phyloP scores from a whole-genome alignment of 2,888 invertebrate species.

The Drosophila niveifrons region DNA sequence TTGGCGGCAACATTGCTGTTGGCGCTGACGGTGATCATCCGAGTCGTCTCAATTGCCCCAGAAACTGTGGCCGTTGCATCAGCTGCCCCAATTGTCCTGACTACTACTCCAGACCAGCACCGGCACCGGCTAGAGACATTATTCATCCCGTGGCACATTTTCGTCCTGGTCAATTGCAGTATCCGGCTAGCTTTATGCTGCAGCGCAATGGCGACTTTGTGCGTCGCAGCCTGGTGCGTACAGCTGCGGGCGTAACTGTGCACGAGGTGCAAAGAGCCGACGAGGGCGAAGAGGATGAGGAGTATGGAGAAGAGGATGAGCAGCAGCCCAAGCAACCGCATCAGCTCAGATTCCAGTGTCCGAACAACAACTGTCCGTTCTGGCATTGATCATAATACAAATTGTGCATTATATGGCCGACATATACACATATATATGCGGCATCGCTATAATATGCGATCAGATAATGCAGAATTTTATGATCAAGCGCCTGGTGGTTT shows the following conservation, averaged over 20 bases:
- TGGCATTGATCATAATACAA: conserved; percentile 43
- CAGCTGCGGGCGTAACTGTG: conserved; percentile 66
- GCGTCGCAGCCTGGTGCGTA: conserved; percentile 59
- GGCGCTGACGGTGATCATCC: conserved; percentile 1
- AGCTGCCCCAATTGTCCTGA: background rate
- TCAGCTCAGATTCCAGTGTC: background rate
- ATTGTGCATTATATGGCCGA: conserved; percentile 58
- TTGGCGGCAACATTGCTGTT: background rate
- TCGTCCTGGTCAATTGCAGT: conserved; percentile 46
- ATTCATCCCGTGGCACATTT: conserved; percentile 52
- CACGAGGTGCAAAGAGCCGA: conserved; percentile 36
- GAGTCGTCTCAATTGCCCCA: background rate
- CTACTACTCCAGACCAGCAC: background rate
- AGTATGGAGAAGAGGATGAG: background rate
- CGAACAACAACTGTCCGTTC: conserved; percentile 4
- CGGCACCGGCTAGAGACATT: background rate
- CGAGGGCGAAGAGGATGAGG: background rate
- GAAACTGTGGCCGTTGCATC: background rate
- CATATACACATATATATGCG: background rate
- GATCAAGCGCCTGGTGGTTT: conserved; percentile 45
- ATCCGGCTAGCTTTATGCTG: conserved; percentile 32
- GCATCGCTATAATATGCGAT: conserved; percentile 12
- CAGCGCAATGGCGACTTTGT: conserved; percentile 20
- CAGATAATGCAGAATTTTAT: conserved; percentile 56
- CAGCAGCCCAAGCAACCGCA: background rate